Percentiles rank a stretch among this genome's conserved stretches.
Conservation (phyloP, 2,797 vertebrate genomes). For the Knipowitschia caucasica region DNA sequence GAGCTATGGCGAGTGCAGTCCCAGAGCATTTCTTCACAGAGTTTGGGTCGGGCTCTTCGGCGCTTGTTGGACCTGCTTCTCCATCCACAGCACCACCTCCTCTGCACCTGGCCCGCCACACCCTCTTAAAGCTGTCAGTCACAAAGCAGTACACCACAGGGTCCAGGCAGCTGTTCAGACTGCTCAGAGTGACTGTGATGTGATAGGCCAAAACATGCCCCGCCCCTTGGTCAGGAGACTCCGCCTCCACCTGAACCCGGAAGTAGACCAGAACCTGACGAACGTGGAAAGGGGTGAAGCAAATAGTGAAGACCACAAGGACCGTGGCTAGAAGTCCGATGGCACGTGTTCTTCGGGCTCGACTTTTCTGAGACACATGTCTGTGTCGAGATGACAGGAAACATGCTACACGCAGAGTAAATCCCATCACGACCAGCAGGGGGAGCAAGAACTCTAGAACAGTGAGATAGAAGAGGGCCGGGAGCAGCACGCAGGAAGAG, state of each 20-base stretch:
- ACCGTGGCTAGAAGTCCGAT: slow-evolving; percentile 90
- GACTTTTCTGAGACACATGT: slow-evolving; percentile 87
- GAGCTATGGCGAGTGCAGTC: slow-evolving; percentile 54
- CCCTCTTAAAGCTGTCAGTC: slow-evolving; percentile 89
- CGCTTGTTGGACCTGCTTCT: slow-evolving; percentile 36
- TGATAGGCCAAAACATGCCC: slow-evolving; percentile 83
- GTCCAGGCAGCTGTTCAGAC: slow-evolving; percentile 97
- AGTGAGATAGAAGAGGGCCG: slow-evolving; percentile 84
- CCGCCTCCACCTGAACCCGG: slow-evolving; percentile 77
- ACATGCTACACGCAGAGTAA: slow-evolving; percentile 89
- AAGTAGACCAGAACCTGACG: slow-evolving; percentile 55
- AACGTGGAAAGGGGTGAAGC: slow-evolving; percentile 95
- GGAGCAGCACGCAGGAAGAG: slow-evolving; percentile 77
- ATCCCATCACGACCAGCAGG: slow-evolving; percentile 86
- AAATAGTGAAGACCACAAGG: slow-evolving; percentile 93
- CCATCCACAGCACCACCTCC: slow-evolving; percentile 29
- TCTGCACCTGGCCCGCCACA: slow-evolving; percentile 68
- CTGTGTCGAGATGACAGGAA: slow-evolving; percentile 81
- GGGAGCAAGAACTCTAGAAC: slow-evolving; percentile 92
- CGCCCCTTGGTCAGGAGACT: slow-evolving; percentile 81
- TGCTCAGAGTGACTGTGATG: slow-evolving; percentile 92
- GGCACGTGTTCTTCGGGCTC: slow-evolving; percentile 85
- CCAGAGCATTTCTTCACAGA: slow-evolving; percentile 47
- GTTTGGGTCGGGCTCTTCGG: slow-evolving; percentile 34
- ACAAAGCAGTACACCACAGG: slow-evolving; percentile 97